Base-by-base conservation (phyloP, 2,797 vertebrate genomes). In the Hyperoplus lanceolatus region DNA sequence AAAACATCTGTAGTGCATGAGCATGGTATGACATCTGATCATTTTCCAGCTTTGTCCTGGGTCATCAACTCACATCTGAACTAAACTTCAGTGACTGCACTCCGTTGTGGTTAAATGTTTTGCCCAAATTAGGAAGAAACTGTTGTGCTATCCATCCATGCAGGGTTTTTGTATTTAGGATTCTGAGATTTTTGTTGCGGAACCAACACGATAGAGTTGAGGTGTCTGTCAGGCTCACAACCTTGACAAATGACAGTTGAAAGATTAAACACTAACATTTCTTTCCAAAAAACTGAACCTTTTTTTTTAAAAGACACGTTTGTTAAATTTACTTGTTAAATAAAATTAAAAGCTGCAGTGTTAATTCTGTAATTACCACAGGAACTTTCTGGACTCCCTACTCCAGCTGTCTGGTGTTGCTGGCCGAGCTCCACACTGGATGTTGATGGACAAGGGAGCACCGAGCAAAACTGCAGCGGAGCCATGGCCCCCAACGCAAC, bases 1-100 rank as follows among this genome's bases (percentile, higher is more conserved):
- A 6, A 86, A 84, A 89, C 85, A 90, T 90, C 73, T 89, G 87
- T 62, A 58, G 51, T 10, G 38, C 57, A 73, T 38, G 54, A 77
- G 73, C 70, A 41, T 13, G 11, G 38, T 69, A 51, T 62, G 88
- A 86, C 64, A 88, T 89, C 46, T 79, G 82, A 86, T 82, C 73
- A 41, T 83, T 80, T 61, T 60, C 66, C 87, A 80, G 64, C 75
- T 71, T 77, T 59, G 50, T 61, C n/a, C 54, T 55, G 21, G 10
- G 38, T 64, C 66, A 1, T 61, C 59, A 50, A 57, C 62, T 65
- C 72, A 41, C 75, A 60, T 62, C 68, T 70, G 53, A 77, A 68
- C 51, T 67, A 14, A 69, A n/a, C 46, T 29, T 73, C 63, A 51
- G 70, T 51, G 48, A 43, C 50, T 66, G 41, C 50, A 61, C 66